Evolutionary conservation across 1,140 invertebrate genomes (phyloP).

Genomic region (Pseudomyrmex flavicornis): DNA sequence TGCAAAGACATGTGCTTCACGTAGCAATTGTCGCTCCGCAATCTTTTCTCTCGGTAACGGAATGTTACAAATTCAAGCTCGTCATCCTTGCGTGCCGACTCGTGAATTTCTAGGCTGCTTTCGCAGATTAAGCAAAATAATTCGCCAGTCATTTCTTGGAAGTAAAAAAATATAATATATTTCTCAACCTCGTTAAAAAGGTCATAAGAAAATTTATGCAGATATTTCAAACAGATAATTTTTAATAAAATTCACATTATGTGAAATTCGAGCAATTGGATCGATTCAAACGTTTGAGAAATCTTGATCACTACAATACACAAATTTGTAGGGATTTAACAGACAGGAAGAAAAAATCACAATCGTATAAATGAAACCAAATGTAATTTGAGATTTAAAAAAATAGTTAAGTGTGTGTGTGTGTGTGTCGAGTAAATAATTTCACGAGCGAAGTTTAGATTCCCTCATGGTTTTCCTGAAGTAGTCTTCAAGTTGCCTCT

Average conservation of each 20-base stretch:
- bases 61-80: constrained; percentile 15
- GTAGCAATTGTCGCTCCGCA: constrained; percentile 9
- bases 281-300: background rate
- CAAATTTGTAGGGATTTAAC: too few species aligned
- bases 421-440: too few species aligned
- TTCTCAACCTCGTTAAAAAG: background rate
- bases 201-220: background rate
- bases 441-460: too few species aligned
- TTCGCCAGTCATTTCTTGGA: too few species aligned
- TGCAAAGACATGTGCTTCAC: background rate
- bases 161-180: background rate
- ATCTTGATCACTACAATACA: background rate
- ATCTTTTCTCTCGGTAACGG: background rate
- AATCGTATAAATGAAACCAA: too few species aligned
- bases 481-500: too few species aligned
- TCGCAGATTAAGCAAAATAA: constrained; percentile 21
- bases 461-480: too few species aligned
- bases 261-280: too few species aligned
- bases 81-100: background rate
- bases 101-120: background rate
- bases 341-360: too few species aligned
- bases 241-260: background rate
- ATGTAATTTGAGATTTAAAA: too few species aligned
- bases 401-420: too few species aligned
- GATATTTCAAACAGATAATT: background rate